Conservation (phyloP, 2,797 vertebrate species). For the Eospalax fontanierii region DNA sequence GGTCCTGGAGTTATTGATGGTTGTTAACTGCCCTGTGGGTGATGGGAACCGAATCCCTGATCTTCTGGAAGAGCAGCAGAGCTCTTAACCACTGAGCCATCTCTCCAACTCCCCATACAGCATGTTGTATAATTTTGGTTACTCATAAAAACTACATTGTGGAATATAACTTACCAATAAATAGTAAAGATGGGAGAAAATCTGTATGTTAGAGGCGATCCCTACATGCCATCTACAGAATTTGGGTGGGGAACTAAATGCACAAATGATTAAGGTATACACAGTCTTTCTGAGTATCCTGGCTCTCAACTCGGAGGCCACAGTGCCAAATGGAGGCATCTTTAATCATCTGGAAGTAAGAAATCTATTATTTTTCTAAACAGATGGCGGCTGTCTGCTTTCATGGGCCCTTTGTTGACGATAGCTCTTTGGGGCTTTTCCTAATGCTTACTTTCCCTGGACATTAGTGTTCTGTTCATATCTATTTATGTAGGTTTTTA, state of each 20-base stretch:
- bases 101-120: too few species aligned
- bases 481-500: background rate
- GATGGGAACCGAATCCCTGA: too few species aligned
- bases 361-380: conserved; percentile 74
- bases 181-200: background rate
- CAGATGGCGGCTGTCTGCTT: conserved; percentile 64
- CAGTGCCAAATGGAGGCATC: conserved; percentile 38
- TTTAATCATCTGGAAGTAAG: conserved; percentile 81
- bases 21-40: too few species aligned
- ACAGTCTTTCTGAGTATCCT: background rate
- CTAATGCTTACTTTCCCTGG: conserved; percentile 33
- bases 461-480: background rate
- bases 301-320: accelerated
- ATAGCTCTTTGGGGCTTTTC: conserved; percentile 70
- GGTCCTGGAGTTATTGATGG: too few species aligned
- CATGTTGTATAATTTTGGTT: background rate
- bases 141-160: conserved; percentile 1
- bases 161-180: conserved; percentile 21
- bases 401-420: conserved; percentile 69
- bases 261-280: background rate
- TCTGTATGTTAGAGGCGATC: background rate
- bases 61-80: too few species aligned
- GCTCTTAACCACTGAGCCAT: too few species aligned
- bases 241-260: conserved; percentile 35
- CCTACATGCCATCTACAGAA: background rate